Evolutionary conservation across 1,140 invertebrate species (phyloP).

Genomic region (Trichonephila clavata): DNA sequence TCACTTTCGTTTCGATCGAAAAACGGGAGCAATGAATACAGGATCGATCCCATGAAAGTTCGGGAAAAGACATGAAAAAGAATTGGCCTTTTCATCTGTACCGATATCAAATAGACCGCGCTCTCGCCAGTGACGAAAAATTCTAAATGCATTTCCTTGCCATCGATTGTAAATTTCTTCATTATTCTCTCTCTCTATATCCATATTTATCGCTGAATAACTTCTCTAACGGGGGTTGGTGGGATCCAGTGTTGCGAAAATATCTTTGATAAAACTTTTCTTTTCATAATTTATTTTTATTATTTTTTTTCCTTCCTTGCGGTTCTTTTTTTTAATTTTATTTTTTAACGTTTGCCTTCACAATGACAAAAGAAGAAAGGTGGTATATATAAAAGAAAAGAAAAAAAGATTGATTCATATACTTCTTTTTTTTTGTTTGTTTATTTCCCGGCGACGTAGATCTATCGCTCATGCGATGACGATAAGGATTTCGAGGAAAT

Average conservation of each 20-base stretch:
- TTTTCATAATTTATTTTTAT: conserved; percentile 9
- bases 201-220: conserved; percentile 64
- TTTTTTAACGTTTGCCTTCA: conserved; percentile 51
- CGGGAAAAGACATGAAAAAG: not conserved
- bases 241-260: not conserved
- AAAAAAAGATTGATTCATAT: conserved; percentile 32
- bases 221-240: not conserved
- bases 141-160: conserved; percentile 37
- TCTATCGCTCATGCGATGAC: conserved; percentile 53
- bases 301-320: conserved; percentile 11
- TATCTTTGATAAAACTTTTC: conserved; percentile 44
- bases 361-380: conserved; percentile 53
- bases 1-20: conserved; percentile 30
- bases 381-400: conserved; percentile 7
- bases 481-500: conserved; percentile 69
- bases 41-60: not conserved
- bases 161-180: conserved; percentile 67
- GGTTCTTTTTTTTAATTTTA: not conserved
- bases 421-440: not conserved
- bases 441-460: not conserved
- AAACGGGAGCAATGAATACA: not conserved
- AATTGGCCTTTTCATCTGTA: conserved; percentile 11
- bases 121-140: not conserved
- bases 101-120: conserved; percentile 37
- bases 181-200: conserved; percentile 65